phyloP scores from a whole-genome alignment of 2,888 invertebrate species.

The Asteroscopus sphinx region DNA sequence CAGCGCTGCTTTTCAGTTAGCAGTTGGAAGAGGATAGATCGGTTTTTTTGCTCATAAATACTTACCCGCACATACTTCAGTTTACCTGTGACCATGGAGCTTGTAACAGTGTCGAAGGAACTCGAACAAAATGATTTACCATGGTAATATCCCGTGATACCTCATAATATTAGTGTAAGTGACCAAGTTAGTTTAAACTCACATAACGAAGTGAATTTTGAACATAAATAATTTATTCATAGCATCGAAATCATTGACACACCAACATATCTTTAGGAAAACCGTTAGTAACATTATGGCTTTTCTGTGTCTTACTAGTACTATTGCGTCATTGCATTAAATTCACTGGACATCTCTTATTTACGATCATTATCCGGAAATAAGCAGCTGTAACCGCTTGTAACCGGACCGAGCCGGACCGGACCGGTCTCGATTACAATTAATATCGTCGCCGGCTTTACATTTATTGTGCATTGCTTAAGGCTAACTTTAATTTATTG shows the following conservation, averaged over 20 bases:
- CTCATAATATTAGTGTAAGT: too few relatives aligned
- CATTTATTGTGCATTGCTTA: constrained; percentile 57
- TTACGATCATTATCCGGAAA: constrained; percentile 56
- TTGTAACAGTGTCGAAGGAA: too few relatives aligned
- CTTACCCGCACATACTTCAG: too few relatives aligned
- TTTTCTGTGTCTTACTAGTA: constrained; percentile 47
- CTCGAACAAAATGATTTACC: too few relatives aligned
- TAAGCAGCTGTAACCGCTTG: constrained; percentile 40
- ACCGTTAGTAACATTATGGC: constrained; percentile 31
- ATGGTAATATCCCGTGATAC: too few relatives aligned
- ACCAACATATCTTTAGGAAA: constrained; percentile 10
- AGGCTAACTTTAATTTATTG: constrained; percentile 65
- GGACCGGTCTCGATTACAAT: constrained; percentile 67
- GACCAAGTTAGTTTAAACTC: too few relatives aligned
- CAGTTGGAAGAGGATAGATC: too few relatives aligned
- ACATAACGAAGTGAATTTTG: too few relatives aligned
- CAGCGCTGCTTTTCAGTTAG: too few relatives aligned
- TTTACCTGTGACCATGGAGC: too few relatives aligned
- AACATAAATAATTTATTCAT: too few relatives aligned
- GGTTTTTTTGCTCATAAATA: too few relatives aligned
- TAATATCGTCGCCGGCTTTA: constrained; percentile 64
- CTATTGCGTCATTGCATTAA: constrained; percentile 52
- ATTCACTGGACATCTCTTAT: constrained; percentile 58
- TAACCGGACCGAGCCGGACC: constrained; percentile 46
- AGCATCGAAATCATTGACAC: background rate